A percentile compares a stretch with the other conserved stretches of the same genome.
Conservation (phyloP, 2,888 invertebrate species). For the Mythimna vitellina region DNA sequence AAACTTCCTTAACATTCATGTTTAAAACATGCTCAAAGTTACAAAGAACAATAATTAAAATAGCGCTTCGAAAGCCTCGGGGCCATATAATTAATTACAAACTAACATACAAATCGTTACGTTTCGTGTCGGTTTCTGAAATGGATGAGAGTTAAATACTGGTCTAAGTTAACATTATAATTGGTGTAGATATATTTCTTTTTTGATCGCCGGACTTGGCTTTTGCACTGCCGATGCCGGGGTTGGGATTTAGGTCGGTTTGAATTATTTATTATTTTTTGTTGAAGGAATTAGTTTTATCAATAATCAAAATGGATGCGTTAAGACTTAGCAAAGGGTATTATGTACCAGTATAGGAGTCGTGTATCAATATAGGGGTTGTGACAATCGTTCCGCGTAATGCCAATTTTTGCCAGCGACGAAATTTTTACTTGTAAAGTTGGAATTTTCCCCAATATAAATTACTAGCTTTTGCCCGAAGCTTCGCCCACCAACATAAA, state of each 20-base stretch:
- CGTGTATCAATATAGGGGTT: too few species aligned
- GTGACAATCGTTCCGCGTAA: too few species aligned
- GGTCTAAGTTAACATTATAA: slow-evolving; percentile 53
- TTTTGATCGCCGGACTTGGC: slow-evolving; percentile 23
- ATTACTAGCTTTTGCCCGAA: too few species aligned
- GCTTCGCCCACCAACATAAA: too few species aligned
- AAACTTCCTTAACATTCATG: slow-evolving; percentile 22
- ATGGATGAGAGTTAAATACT: slow-evolving; percentile 63
- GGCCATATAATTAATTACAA: slow-evolving; percentile 71
- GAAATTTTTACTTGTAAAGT: too few species aligned
- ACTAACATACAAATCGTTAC: slow-evolving; percentile 66
- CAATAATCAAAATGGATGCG: too few species aligned
- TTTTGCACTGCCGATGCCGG: slow-evolving; percentile 33
- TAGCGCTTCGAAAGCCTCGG: slow-evolving; percentile 65
- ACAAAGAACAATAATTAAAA: slow-evolving; percentile 72
- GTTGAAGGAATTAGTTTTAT: too few species aligned
- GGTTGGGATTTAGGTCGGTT: slow-evolving; percentile 7
- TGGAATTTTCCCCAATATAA: background rate
- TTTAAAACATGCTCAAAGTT: slow-evolving; percentile 53
- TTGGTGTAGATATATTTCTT: slow-evolving; percentile 39
- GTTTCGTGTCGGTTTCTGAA: slow-evolving; percentile 51
- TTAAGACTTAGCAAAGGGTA: too few species aligned
- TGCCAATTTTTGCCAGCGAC: too few species aligned
- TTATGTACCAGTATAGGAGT: too few species aligned
- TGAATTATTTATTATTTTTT: background rate